Evolutionary conservation across 2,113 vertebrate species (phyloP).

Genomic region (Trematocara macrostoma): DNA sequence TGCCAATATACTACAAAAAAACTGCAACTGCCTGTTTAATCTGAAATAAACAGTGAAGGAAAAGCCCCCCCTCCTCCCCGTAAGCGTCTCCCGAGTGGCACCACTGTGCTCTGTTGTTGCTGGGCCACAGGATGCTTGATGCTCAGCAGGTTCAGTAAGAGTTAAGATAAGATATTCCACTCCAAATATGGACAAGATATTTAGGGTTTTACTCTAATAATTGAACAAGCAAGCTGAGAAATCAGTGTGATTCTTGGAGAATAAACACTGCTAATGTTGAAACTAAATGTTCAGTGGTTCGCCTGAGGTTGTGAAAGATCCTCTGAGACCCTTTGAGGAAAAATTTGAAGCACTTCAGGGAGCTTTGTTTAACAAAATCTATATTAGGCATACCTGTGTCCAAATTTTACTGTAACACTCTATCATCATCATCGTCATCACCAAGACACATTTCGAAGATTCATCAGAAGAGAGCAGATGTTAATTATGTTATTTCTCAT

Average conservation of each 20-base stretch:
- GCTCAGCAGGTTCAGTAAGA: conserved; percentile 31
- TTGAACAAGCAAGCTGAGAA: not conserved
- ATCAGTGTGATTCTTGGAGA: not conserved
- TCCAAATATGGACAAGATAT: conserved; percentile 64
- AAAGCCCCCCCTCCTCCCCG: not conserved
- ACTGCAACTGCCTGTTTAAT: not conserved
- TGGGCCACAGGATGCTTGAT: conserved; percentile 8
- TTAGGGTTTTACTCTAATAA: conserved; percentile 26
- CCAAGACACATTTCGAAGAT: not conserved
- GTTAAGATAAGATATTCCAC: conserved; percentile 57
- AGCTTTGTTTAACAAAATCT: not conserved
- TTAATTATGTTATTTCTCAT: not conserved
- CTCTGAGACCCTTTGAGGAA: conserved; percentile 10
- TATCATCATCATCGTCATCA: not conserved
- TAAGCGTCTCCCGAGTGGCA: not conserved
- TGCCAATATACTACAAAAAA: not conserved
- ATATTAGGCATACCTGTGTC: not conserved
- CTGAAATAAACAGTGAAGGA: not conserved
- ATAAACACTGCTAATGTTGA: conserved; percentile 30
- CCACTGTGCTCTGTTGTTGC: not conserved
- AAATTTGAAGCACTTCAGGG: not conserved
- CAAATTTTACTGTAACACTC: not conserved
- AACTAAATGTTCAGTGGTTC: conserved; percentile 6
- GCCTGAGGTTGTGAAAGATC: not conserved
- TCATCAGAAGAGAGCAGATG: not conserved